Percentiles rank a stretch among this genome's conserved stretches.
These are phyloP conservation scores for Odontocolon sp. DNA, from an alignment of 2,888 invertebrate species.

Conservation along the genomic window DNA sequence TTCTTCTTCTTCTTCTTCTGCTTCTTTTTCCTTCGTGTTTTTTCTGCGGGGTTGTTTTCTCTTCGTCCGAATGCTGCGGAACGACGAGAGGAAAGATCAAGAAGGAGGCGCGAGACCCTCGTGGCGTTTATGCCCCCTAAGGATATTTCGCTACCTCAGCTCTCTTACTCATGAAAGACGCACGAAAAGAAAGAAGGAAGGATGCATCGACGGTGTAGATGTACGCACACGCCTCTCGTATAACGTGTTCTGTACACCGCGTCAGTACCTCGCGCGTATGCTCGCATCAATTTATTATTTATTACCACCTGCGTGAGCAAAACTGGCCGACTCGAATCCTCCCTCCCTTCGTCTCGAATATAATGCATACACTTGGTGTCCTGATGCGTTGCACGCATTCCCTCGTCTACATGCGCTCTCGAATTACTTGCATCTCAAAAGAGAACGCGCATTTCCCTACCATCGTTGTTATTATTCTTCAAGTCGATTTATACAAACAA, in stretches of 20 bases:
- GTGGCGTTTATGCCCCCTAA: slow-evolving; percentile 59
- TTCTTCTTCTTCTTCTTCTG: slow-evolving; percentile 27
- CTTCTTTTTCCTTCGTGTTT: slow-evolving; percentile 5
- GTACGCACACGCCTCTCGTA: slow-evolving; percentile 44
- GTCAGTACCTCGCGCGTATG: slow-evolving; percentile 52
- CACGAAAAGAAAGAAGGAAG: slow-evolving; percentile 1
- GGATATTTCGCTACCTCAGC: slow-evolving; percentile 53
- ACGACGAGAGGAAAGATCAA: slow-evolving; percentile 39
- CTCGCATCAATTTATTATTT: slow-evolving; percentile 65
- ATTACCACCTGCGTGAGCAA: slow-evolving; percentile 62
- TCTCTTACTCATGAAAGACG: slow-evolving; percentile 36
- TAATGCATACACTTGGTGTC: slow-evolving; percentile 14
- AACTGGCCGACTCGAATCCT: slow-evolving; percentile 45
- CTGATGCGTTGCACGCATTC: slow-evolving; percentile 50
- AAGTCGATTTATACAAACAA: neutral
- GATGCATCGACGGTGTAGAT: slow-evolving; percentile 29
- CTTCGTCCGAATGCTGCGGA: slow-evolving; percentile 24
- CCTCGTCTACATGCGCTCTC: slow-evolving; percentile 28
- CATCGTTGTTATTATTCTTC: neutral
- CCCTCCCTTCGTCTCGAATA: slow-evolving; percentile 51
- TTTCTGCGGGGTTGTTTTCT: slow-evolving; percentile 8
- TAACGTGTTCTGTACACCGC: slow-evolving; percentile 47
- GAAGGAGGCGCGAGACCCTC: slow-evolving; percentile 52
- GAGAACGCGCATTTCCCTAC: slow-evolving; percentile 25
- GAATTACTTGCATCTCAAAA: slow-evolving; percentile 35